Evolutionary conservation across 2,888 invertebrate genomes (phyloP).

Genomic region (Allolobophora icterica): DNA sequence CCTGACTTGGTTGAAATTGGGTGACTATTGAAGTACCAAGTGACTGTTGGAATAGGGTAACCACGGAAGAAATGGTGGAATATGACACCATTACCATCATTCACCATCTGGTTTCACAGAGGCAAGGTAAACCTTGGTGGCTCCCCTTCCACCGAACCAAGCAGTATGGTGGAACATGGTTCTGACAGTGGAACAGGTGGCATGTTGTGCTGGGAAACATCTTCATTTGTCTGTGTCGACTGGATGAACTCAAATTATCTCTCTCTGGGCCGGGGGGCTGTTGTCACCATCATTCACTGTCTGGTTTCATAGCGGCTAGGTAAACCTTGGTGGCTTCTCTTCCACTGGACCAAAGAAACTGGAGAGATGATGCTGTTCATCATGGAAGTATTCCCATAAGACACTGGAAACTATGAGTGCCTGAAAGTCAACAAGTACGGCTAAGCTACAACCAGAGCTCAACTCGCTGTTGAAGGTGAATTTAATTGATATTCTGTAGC

Average conservation of each 20-base stretch:
- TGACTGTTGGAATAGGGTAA: slow-evolving; percentile 57
- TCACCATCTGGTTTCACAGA: slow-evolving; percentile 78
- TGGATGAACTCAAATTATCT: slow-evolving; percentile 22
- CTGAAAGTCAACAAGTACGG: too few relatives aligned
- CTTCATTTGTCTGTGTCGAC: background rate
- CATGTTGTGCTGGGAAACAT: slow-evolving; percentile 12
- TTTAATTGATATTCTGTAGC: too few relatives aligned
- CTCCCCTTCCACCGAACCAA: slow-evolving; percentile 32
- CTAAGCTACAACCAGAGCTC: too few relatives aligned
- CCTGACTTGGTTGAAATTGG: slow-evolving; percentile 62
- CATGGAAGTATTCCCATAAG: too few relatives aligned
- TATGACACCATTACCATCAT: slow-evolving; percentile 82
- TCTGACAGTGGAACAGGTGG: slow-evolving; percentile 39
- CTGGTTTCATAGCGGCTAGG: too few relatives aligned
- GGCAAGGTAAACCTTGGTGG: slow-evolving; percentile 81
- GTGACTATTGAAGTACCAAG: slow-evolving; percentile 67
- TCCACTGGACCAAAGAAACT: too few relatives aligned
- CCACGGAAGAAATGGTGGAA: slow-evolving; percentile 58
- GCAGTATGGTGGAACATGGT: slow-evolving; percentile 44
- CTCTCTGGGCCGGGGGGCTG: background rate
- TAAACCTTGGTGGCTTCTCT: too few relatives aligned
- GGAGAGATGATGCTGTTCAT: too few relatives aligned
- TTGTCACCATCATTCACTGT: too few relatives aligned
- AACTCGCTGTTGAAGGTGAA: too few relatives aligned
- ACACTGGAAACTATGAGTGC: too few relatives aligned